Evolutionary conservation across 2,888 invertebrate species (phyloP), one percentile per base, ranked within the genome.

Genomic region (Drosophila longiperda): DNA sequence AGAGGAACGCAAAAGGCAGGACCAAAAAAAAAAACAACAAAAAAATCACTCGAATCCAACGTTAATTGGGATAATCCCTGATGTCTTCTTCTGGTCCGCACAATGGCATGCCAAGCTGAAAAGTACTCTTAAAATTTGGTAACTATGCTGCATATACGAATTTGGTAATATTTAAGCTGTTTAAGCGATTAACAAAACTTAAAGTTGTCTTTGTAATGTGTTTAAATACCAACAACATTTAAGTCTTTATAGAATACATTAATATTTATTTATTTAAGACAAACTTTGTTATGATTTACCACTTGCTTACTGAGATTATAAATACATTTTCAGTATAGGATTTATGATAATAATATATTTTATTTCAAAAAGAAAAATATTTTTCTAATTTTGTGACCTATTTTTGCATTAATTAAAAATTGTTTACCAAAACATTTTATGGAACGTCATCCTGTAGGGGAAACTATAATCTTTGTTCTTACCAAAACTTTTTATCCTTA

Each of bases 41-140:
- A 76, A 69, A 77, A 80, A 80, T 70, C 70, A 68, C 72, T 80
- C 71, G 67, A 80, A 75, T 71, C 58, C 78, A 71, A 63, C 73
- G 79, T 78, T 88, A 88, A 89, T 87, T 89, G 89, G 87, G 82
- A 89, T 89, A 89, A 89, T 89, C 89, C 82, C 57, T 86, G 82
- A 82, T 83, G 81, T 85, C 81, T 82, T 78, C 73, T 82, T 87
- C 49, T 75, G 55, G 20, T 38, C 20, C 17, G 69, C 57, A 78
- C 82, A 68, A 42, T 78, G 82, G 82, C 17, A 57, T 7, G 9
- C 2, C 63, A 23, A 20, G 26, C 26, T n/a, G 8, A 50, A 58
- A 11, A 42, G 32, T 20, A 0, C 1, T 17, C 1, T 23, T 12
- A 49, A 59, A 73, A 52, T 36, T n/a, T 6, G 7, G 1, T 23